Base-by-base conservation (phyloP, 2,888 invertebrate species). In the Lydus trimaculatus region DNA sequence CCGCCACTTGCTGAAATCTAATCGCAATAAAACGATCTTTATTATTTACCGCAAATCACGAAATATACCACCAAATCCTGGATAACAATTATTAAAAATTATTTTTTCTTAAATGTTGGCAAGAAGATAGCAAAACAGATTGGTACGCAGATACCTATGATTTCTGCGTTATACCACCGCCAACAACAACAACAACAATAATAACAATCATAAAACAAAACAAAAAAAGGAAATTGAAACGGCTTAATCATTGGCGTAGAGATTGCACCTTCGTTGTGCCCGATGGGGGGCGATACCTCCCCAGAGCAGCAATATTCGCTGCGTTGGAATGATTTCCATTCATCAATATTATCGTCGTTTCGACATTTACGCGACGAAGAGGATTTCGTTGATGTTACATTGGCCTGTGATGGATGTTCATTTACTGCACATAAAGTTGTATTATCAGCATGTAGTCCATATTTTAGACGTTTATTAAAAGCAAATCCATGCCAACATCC, bases 301-400 rank as follows among this genome's bases (percentile, higher is more conserved):
- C 84, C 90, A 79, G 92, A 92, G 88, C 95, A 95, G 88, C 95
- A 95, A 86, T 96, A 96, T 87, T 94, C 95, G 85, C 90, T 96
- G 86, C 92, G 95, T 83, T 96, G 96, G 96, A 96, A 96, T 86
- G 96, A 96, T 87, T 96, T 95, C 88, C 95, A 96, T 86, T 92
- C 94, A 76, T 95, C 94, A 82, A 95, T 96, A 87, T 90, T 96
- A 80, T 94, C 92, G 76, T 95, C 95, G 76, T 96, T 97, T 88
- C 91, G 95, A 77, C 92, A 95, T 84, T 88, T 96, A 81, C 89
- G 94, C 72, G 95, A 95, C 84, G 94, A 94, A 86, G 95, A 96
- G 87, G 95, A 96, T 87, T 96, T 96, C 86, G 95, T 96, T 70
- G 96, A 96, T 85, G 96, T 96, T 81, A 96, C 96, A 67, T 89